These are phyloP conservation scores for Timema podura DNA, from an alignment of 2,888 invertebrate genomes.

Conservation along the genomic window DNA sequence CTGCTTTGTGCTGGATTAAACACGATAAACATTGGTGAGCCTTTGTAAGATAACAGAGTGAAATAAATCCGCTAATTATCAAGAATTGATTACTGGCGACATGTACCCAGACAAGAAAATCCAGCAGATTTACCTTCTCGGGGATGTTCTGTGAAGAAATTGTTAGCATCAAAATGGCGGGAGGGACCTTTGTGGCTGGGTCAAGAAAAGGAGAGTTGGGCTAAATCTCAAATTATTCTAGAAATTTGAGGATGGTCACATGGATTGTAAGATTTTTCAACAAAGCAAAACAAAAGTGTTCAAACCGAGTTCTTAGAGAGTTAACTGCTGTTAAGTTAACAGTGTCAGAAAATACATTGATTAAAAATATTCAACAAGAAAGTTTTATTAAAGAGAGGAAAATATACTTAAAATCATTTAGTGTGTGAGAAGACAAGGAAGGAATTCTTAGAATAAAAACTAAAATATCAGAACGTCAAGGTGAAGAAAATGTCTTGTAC, in stretches of 20 bases:
- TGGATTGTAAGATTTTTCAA: background rate
- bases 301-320: background rate
- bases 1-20: background rate
- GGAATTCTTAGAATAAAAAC: background rate
- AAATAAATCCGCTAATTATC: background rate
- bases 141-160: background rate
- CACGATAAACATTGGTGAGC: background rate
- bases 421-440: background rate
- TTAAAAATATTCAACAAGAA: background rate
- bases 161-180: background rate
- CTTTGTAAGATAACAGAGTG: background rate
- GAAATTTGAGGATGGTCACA: background rate
- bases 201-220: background rate
- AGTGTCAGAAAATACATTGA: background rate
- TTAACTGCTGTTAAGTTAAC: background rate
- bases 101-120: background rate
- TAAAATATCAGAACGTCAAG: background rate
- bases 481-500: background rate
- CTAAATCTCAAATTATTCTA: background rate
- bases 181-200: background rate
- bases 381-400: background rate
- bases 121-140: background rate
- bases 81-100: background rate
- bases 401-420: background rate
- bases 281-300: background rate